These are phyloP conservation scores for Camponotus vicinus DNA, from an alignment of 1,140 invertebrate genomes.

Conservation along the genomic window DNA sequence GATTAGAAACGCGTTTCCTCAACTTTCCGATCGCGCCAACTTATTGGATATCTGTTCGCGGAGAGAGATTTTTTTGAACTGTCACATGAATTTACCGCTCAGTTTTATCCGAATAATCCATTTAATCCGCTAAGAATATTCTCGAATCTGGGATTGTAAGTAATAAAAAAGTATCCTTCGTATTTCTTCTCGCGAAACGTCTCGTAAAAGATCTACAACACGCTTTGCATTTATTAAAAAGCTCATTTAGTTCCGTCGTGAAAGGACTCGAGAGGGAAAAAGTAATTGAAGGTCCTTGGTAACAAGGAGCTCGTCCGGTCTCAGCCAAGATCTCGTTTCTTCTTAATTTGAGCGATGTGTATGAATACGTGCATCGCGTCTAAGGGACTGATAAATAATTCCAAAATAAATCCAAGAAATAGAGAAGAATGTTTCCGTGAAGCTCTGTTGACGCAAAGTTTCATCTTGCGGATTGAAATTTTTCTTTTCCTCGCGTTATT, in stretches of 20 bases:
- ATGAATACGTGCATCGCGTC: not conserved
- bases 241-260: constrained; percentile 15
- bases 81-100: not conserved
- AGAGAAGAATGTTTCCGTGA: not conserved
- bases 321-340: not conserved
- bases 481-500: not conserved
- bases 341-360: not conserved
- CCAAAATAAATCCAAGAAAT: constrained; percentile 24
- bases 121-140: constrained; percentile 15
- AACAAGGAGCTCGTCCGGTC: not conserved
- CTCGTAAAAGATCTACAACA: not conserved
- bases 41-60: not conserved
- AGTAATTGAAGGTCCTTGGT: constrained; percentile 31
- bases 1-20: constrained; percentile 9
- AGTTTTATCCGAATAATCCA: not conserved
- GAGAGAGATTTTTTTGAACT: not conserved
- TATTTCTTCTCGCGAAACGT: not conserved
- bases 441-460: not conserved
- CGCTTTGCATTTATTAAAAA: constrained; percentile 41
- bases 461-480: not conserved
- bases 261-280: not conserved
- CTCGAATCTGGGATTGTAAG: not conserved
- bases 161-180: not conserved
- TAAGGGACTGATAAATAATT: not conserved
- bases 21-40: not conserved